phyloP scores from a whole-genome alignment of 2,797 vertebrate species.

The Sebastes paucispinis region DNA sequence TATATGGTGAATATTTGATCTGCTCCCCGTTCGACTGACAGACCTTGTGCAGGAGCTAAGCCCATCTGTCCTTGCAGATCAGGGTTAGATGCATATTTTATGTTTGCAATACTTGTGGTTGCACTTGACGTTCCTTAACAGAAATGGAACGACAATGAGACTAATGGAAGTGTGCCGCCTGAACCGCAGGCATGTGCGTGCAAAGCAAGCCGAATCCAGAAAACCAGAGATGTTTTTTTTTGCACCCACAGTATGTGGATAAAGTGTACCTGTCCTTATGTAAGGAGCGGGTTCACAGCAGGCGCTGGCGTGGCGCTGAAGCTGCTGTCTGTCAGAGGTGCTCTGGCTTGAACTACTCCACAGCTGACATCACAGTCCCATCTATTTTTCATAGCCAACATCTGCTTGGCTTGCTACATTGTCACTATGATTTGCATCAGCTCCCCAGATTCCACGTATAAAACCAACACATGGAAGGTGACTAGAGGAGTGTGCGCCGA shows the following conservation, averaged over 20 bases:
- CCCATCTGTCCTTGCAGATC: conserved; percentile 41
- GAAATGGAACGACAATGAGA: conserved; percentile 40
- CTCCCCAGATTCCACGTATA: conserved; percentile 63
- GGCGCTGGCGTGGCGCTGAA: conserved; percentile 39
- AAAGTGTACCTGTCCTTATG: conserved; percentile 36
- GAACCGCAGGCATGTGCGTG: conserved; percentile 19
- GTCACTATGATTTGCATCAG: conserved; percentile 77
- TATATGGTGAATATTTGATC: conserved; percentile 61
- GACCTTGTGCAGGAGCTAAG: conserved; percentile 16
- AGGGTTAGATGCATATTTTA: conserved; percentile 60
- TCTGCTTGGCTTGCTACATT: conserved; percentile 82
- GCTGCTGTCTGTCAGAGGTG: conserved; percentile 70
- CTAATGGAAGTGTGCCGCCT: conserved; percentile 38
- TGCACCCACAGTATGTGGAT: conserved; percentile 12
- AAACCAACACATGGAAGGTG: conserved; percentile 71
- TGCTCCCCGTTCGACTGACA: conserved; percentile 31
- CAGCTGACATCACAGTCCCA: conserved; percentile 80
- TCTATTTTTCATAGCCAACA: conserved; percentile 84
- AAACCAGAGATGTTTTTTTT: conserved; percentile 13
- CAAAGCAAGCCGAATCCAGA: conserved; percentile 21
- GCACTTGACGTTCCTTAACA: conserved; percentile 46
- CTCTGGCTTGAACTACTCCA: conserved; percentile 69
- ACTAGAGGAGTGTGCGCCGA: conserved; percentile 41
- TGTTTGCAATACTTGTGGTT: conserved; percentile 52
- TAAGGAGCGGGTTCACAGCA: conserved; percentile 30